Conservation (phyloP, 2,797 vertebrate genomes). For the Heteromormyrus szaboi region DNA sequence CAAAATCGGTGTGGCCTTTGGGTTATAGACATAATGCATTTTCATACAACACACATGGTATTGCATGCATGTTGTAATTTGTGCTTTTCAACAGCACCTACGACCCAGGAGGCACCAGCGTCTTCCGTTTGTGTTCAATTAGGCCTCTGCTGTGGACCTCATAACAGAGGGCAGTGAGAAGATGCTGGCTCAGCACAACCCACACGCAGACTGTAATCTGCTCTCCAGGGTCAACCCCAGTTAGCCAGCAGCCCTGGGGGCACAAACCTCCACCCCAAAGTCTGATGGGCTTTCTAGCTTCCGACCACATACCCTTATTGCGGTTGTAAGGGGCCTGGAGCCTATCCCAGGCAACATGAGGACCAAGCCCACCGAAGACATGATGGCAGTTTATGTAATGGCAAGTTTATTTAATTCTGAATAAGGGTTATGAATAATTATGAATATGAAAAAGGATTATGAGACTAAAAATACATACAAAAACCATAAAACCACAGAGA, state of each 20-base stretch:
- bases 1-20: background rate
- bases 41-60: background rate
- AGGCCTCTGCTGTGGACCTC: background rate
- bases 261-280: background rate
- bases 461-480: background rate
- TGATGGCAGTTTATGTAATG: background rate
- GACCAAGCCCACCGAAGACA: background rate
- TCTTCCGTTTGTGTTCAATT: background rate
- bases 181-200: constrained; percentile 8
- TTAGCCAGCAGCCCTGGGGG: background rate
- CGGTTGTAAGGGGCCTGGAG: background rate
- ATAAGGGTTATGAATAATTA: background rate
- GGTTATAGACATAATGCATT: background rate
- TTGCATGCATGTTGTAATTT: background rate
- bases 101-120: background rate
- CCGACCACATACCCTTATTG: background rate
- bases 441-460: background rate
- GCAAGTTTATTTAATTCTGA: background rate
- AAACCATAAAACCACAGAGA: background rate
- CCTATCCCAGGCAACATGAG: background rate
- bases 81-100: background rate
- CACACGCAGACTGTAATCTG: background rate
- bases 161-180: background rate
- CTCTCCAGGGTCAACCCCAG: background rate
- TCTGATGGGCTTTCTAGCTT: background rate